Evolutionary conservation across 2,797 vertebrate species (phyloP), one percentile per base, ranked within the genome.

Genomic region (Myioborus melanocephalus): DNA sequence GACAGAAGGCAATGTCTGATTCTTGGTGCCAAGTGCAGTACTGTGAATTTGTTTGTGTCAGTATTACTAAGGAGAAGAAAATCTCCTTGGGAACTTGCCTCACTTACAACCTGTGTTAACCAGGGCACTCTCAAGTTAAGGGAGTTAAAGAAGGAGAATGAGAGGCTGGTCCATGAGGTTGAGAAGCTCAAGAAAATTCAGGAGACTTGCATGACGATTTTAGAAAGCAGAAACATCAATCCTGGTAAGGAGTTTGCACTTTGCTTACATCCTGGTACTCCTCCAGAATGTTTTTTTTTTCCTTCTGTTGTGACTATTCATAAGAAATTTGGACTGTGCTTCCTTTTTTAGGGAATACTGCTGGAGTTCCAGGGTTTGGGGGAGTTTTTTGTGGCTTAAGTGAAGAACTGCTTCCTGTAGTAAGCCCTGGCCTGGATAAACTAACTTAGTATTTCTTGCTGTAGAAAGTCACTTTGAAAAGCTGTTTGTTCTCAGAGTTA

Each of bases 111-210:
- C 63, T 53, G 16, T 96, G 56, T 93, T 77, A 39, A 50, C 66
- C 83, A 98, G 96, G 81, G 56, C 7, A 77, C 49, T 16, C 47
- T 96, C 35, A 91, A 95, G 32, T 41, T 95, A 47, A 85, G 55
- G 44, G 81, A 95, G 26, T 30, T 95, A 55, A 88, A 75, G 44
- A 84, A 96, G 69, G 71, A 73, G 28, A 70, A 98, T 8, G 86
- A 87, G 87, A 87, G 64, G 26, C 84, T 98, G 65, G 71, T 94
- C 65, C 92, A 97, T 22, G 97, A 98, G 90, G 87, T 97, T 10
- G 96, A 98, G 81, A 96, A 97, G 72, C 95, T 98, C 66, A 97
- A 96, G 84, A 97, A 97, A 56, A 97, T 97, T 73, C 96, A 97
- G 83, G 94, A 97, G 70, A 97, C 72, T 50, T 97, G 96, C 94